Base-by-base conservation (phyloP, 2,888 invertebrate genomes). In the Epirrhoe alternata region DNA sequence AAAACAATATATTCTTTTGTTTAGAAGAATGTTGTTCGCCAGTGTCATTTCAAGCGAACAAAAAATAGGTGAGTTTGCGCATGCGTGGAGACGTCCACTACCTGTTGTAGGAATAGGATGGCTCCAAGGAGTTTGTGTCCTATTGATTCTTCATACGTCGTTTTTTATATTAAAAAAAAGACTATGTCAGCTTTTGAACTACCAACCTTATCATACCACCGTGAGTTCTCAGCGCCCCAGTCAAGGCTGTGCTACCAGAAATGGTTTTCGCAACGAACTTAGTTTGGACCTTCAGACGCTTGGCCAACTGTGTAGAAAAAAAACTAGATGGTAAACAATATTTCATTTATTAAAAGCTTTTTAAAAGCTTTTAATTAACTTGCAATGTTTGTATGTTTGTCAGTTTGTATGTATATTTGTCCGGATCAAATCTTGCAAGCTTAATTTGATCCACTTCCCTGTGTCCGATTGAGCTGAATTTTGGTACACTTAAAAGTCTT, bases 201-300 rank as follows among this genome's bases (percentile, higher is more conserved):
- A 24, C 24, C 24, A 12, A 12, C 38, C 12, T 12, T 12, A 42
- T 16, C 0, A 16, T 5, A 12, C 12, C 7, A 12, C 16, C 47
- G 14, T 16, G 16, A 42, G 38, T 47, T 16, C 47, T 16, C 47
- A 16, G 16, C 47, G 45, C 45, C 38, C 10, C 10, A 42, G 38
- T 42, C 47, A 47, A 47, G 47, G 47, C 16, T 51, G 30, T 51
- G 42, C 30, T 55, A 16, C 55, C 55, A 57, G 57, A 33, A 47
- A 57, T 47, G 47, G 10, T 57, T 57, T 57, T 57, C 57, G 57
- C 57, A 57, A 57, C 31, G 33, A 33, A 31, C 57, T 47, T 45
- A 12, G 55, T 12, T 55, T 56, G 30, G 56, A 56, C 56, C 56
- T 56, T 57, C 47, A 47, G 47, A 47, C 16, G 14, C 47, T 16